phyloP scores from a whole-genome alignment of 2,888 invertebrate species.

The Eristalis arbustorum region DNA sequence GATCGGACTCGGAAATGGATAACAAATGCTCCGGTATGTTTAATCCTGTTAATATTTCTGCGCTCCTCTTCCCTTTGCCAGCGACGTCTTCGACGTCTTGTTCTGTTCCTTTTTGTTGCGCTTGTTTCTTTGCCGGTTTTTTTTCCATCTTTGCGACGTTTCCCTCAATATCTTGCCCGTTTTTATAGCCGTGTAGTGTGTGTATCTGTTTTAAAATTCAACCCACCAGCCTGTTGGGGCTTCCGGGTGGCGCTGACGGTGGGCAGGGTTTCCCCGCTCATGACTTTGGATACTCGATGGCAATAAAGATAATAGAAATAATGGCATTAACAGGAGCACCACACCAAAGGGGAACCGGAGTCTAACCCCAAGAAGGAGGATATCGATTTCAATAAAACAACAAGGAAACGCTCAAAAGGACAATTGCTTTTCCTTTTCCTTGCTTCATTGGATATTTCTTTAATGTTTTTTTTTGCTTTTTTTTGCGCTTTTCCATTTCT shows the following conservation, averaged over 20 bases:
- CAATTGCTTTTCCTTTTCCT: conserved; percentile 46
- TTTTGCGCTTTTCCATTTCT: background rate
- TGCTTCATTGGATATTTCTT: conserved; percentile 30
- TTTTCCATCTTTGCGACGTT: conserved; percentile 8
- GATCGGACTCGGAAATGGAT: conserved; percentile 67
- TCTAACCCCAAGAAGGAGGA: conserved; percentile 30
- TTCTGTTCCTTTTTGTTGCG: background rate
- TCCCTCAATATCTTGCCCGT: conserved; percentile 47
- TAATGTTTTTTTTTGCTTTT: background rate
- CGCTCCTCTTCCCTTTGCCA: conserved; percentile 6
- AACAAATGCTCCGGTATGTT: conserved; percentile 69
- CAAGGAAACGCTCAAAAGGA: conserved; percentile 18
- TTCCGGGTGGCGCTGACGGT: conserved; percentile 17
- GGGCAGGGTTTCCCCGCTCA: conserved; percentile 42
- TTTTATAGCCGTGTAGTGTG: conserved; percentile 54
- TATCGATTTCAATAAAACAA: conserved; percentile 48
- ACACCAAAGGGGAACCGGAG: background rate
- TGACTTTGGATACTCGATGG: conserved; percentile 53
- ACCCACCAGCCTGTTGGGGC: conserved; percentile 26
- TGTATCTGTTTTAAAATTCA: conserved; percentile 63
- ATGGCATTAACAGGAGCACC: conserved; percentile 31
- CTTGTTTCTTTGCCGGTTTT: background rate
- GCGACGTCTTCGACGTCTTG: conserved; percentile 7
- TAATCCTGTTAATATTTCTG: conserved; percentile 68
- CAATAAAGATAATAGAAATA: conserved; percentile 55